Conservation (phyloP, 2,888 invertebrate genomes). For the Linyphia triangularis region DNA sequence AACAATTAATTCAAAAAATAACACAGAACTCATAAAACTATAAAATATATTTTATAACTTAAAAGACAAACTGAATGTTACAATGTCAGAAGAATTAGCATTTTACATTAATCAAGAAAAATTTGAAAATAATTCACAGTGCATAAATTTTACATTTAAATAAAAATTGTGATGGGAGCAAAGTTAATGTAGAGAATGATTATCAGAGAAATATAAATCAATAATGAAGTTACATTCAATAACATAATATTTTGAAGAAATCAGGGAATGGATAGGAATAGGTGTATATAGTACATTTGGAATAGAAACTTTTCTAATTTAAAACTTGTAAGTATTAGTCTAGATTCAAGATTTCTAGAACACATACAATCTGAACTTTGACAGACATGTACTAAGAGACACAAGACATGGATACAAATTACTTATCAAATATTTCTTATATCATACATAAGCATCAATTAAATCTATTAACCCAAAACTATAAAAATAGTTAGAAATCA, state of each 20-base stretch:
- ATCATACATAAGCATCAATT: slow-evolving; percentile 18
- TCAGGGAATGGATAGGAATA: neutral
- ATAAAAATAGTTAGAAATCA: slow-evolving; percentile 57
- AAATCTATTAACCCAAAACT: slow-evolving; percentile 38
- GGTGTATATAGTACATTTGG: slow-evolving; percentile 7
- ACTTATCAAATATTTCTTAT: slow-evolving; percentile 21
- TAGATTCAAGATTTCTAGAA: neutral
- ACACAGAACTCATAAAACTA: neutral
- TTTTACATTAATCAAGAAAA: neutral
- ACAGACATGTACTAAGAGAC: slow-evolving; percentile 10
- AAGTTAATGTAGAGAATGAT: slow-evolving; percentile 11
- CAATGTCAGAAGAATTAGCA: slow-evolving; percentile 2
- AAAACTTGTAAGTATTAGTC: neutral
- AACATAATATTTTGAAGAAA: slow-evolving; percentile 6
- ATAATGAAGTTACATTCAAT: neutral
- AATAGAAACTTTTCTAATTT: slow-evolving; percentile 30
- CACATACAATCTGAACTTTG: slow-evolving; percentile 25
- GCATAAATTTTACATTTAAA: slow-evolving; percentile 22
- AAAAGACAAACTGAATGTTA: slow-evolving; percentile 33
- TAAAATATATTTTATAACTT: slow-evolving; percentile 35
- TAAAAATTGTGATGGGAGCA: slow-evolving; percentile 18
- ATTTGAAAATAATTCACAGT: slow-evolving; percentile 19
- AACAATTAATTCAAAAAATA: too few species aligned
- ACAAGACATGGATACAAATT: slow-evolving; percentile 22
- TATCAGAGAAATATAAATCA: slow-evolving; percentile 5